Conservation (phyloP, 2,797 vertebrate genomes). For the Merluccius polli region DNA sequence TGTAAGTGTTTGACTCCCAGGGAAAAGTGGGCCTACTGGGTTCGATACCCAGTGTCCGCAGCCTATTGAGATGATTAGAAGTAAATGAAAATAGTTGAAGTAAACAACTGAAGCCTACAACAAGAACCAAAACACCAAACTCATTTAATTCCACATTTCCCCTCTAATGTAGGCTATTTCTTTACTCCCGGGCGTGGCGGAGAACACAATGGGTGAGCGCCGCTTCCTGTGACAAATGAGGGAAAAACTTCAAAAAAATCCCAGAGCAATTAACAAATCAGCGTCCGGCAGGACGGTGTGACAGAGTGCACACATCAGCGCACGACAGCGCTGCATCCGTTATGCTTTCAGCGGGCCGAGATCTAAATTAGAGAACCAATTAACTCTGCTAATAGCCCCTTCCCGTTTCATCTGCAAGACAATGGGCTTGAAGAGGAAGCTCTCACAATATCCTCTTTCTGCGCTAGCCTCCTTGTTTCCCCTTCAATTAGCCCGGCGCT, state of each 20-base stretch:
- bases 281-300: conserved; percentile 85
- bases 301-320: conserved; percentile 94
- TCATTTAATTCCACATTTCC: not conserved
- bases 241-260: conserved; percentile 71
- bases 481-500: conserved; percentile 99
- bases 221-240: conserved; percentile 1
- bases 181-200: not conserved
- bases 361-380: conserved; percentile 99
- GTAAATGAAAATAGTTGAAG: not conserved
- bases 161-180: conserved; percentile 2
- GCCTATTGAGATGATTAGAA: not conserved
- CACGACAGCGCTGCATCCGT: conserved; percentile 89
- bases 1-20: not conserved
- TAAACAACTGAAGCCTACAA: not conserved
- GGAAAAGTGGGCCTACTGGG: not conserved
- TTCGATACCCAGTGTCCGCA: not conserved
- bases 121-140: not conserved
- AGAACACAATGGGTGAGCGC: not conserved
- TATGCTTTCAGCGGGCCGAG: conserved; percentile 95
- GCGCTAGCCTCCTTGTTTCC: conserved; percentile 90
- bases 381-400: conserved; percentile 99
- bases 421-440: conserved; percentile 98
- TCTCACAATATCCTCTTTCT: conserved; percentile 98
- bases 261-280: conserved; percentile 78
- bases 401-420: conserved; percentile 99